phyloP scores from a whole-genome alignment of 2,113 vertebrate genomes.

The Carollia perspicillata region DNA sequence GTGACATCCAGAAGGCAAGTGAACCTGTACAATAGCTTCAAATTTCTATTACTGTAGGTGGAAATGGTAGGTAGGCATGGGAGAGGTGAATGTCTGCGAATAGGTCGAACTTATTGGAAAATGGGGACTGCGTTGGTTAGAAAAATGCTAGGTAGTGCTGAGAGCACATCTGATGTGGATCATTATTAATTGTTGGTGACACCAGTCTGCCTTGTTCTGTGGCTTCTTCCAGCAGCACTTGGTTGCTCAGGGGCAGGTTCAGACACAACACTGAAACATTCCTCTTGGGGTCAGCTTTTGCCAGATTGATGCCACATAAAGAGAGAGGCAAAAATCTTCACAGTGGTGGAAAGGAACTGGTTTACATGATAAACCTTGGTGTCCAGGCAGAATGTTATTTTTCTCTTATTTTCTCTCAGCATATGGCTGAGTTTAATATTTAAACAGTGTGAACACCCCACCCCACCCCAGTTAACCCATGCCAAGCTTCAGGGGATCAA shows the following conservation, averaged over 20 bases:
- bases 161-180: neutral
- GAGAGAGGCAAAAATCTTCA: neutral
- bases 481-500: neutral
- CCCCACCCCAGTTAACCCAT: neutral
- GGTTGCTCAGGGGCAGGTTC: neutral
- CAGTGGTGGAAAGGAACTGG: neutral
- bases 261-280: neutral
- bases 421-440: neutral
- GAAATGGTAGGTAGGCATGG: neutral
- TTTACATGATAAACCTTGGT: neutral
- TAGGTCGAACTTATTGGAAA: neutral
- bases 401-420: neutral
- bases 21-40: neutral
- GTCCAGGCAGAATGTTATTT: neutral
- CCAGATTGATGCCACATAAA: neutral
- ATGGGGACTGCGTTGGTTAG: neutral
- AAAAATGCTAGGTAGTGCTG: neutral
- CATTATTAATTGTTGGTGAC: neutral
- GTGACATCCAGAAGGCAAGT: neutral
- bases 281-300: neutral
- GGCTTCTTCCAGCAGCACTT: neutral
- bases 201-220: neutral
- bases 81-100: neutral
- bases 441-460: neutral
- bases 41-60: neutral